phyloP scores from a whole-genome alignment of 2,113 vertebrate species.

The Platanista minor region DNA sequence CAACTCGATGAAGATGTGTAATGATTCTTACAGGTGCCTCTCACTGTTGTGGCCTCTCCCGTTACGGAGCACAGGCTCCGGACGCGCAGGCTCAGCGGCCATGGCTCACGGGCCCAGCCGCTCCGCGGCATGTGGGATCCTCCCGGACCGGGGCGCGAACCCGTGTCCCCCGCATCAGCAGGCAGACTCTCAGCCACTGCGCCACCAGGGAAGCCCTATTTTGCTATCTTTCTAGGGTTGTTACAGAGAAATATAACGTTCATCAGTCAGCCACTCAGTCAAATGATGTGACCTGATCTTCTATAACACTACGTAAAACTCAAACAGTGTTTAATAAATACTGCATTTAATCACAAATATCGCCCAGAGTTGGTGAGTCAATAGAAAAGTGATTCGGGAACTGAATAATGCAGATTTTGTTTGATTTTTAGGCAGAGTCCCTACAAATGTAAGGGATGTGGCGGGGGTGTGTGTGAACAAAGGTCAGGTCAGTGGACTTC shows the following conservation, averaged over 20 bases:
- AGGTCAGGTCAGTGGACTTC: too few species aligned
- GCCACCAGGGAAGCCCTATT: too few species aligned
- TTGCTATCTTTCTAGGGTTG: background rate
- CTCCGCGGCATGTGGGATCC: too few species aligned
- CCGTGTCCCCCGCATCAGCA: too few species aligned
- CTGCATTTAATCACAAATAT: background rate
- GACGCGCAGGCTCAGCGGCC: too few species aligned
- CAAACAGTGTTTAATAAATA: background rate
- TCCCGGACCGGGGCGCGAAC: too few species aligned
- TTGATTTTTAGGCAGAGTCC: too few species aligned
- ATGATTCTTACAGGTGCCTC: background rate
- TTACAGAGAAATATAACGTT: background rate
- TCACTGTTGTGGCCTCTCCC: too few species aligned
- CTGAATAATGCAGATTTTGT: background rate
- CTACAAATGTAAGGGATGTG: background rate
- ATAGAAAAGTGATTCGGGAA: background rate
- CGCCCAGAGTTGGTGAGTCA: too few species aligned
- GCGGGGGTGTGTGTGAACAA: rapidly evolving
- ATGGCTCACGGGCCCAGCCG: too few species aligned
- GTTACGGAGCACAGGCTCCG: too few species aligned
- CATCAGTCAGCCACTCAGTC: background rate
- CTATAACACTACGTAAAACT: rapidly evolving
- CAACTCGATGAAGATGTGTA: background rate
- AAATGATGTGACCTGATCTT: background rate
- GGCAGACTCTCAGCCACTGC: too few species aligned